Conservation (phyloP, 2,113 vertebrate species). For the Xiphophorus maculatus region DNA sequence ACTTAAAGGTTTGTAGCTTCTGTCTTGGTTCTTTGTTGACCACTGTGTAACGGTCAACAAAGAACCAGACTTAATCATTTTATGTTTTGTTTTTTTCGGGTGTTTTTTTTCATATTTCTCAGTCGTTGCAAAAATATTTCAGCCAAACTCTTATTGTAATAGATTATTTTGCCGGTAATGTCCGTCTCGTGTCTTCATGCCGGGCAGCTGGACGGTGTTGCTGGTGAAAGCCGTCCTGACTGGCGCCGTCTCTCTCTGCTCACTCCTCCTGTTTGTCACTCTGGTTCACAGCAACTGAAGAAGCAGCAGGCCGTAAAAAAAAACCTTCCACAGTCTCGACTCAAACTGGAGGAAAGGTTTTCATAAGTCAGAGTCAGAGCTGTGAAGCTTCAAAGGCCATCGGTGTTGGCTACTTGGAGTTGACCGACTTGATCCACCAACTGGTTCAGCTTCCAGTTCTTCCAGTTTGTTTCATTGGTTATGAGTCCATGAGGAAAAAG, state of each 20-base stretch:
- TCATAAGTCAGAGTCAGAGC: conserved; percentile 9
- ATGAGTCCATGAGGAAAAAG: too few relatives aligned
- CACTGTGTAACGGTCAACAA: not conserved
- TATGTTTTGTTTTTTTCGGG: too few relatives aligned
- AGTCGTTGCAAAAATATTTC: too few relatives aligned
- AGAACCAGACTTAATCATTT: too few relatives aligned
- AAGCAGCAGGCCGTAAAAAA: not conserved
- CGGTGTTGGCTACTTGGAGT: not conserved
- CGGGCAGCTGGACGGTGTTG: too few relatives aligned
- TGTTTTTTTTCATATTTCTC: too few relatives aligned
- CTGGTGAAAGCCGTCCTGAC: conserved; percentile 76
- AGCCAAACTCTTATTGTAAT: too few relatives aligned
- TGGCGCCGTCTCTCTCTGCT: conserved; percentile 73
- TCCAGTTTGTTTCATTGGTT: too few relatives aligned
- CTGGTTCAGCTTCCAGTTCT: too few relatives aligned
- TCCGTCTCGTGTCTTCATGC: too few relatives aligned
- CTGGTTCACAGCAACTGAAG: conserved; percentile 85
- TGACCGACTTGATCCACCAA: not conserved
- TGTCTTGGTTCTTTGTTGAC: not conserved
- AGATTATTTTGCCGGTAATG: too few relatives aligned
- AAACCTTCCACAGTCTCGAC: conserved; percentile 6
- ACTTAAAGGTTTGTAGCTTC: not conserved
- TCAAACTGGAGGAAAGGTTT: not conserved
- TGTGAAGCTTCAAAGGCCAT: conserved; percentile 4
- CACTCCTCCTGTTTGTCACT: conserved; percentile 88